Evolutionary conservation across 1,140 invertebrate species (phyloP).

Genomic region (Argopecten irradians): DNA sequence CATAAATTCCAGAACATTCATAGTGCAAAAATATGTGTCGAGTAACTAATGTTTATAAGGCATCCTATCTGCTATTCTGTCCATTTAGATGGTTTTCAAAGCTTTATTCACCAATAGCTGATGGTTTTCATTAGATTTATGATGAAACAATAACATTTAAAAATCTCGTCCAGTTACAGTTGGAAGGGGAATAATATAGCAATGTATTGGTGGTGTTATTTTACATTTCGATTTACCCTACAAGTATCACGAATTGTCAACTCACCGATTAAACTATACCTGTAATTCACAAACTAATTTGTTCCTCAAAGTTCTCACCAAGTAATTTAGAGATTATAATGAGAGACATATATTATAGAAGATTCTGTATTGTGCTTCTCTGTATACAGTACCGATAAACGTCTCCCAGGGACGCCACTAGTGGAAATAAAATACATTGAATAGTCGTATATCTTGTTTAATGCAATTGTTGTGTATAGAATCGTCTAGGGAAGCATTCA

Average conservation of each 20-base stretch:
- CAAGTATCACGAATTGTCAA: neutral
- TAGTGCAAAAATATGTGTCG: too few species aligned
- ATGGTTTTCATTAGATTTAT: neutral
- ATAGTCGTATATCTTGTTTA: neutral
- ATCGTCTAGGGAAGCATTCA: neutral
- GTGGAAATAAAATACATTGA: neutral
- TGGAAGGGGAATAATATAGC: neutral
- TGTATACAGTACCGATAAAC: neutral
- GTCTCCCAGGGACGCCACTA: neutral
- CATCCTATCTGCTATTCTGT: too few species aligned
- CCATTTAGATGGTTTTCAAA: too few species aligned
- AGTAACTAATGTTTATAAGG: too few species aligned
- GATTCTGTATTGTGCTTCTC: neutral
- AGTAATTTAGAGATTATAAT: neutral
- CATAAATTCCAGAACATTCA: too few species aligned
- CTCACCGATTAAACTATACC: neutral
- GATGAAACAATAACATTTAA: neutral
- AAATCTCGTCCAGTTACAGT: neutral
- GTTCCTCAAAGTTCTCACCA: neutral
- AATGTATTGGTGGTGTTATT: neutral
- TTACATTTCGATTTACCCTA: neutral
- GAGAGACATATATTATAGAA: neutral
- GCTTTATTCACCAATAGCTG: too few species aligned
- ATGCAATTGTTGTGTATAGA: slow-evolving; percentile 1
- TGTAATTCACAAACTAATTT: neutral